Conservation (phyloP, 2,888 invertebrate genomes). For the Amblyteles armatorius region DNA sequence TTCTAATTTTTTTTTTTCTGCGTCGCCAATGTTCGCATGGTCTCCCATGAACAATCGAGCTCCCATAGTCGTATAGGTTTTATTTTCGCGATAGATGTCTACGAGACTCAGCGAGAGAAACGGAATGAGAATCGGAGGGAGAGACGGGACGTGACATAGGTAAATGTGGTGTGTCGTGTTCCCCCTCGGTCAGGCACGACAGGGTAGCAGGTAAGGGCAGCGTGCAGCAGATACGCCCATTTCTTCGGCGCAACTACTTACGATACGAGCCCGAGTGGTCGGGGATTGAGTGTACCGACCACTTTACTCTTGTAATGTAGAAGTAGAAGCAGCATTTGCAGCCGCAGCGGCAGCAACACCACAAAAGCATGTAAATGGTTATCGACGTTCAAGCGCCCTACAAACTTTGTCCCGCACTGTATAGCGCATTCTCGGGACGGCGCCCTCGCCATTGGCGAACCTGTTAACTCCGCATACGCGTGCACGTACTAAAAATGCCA, state of each 20-base stretch:
- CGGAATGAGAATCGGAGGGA: neutral
- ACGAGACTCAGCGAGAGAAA: neutral
- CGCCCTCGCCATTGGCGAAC: neutral
- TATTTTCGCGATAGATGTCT: neutral
- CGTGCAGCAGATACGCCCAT: neutral
- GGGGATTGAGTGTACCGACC: slow-evolving; percentile 22
- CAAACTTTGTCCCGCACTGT: slow-evolving; percentile 16
- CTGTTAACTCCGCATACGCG: neutral
- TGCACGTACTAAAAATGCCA: neutral
- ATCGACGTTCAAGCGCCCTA: slow-evolving; percentile 34
- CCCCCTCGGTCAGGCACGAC: neutral
- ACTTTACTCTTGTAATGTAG: slow-evolving; percentile 19
- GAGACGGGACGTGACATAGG: neutral
- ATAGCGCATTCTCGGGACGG: neutral
- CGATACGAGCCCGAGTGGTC: slow-evolving; percentile 25
- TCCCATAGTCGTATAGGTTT: neutral
- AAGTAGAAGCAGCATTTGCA: neutral
- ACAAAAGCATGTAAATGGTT: slow-evolving; percentile 38
- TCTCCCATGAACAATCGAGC: neutral
- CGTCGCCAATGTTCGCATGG: neutral
- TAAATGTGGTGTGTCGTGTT: neutral
- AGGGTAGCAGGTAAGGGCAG: neutral
- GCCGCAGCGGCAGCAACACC: slow-evolving; percentile 12
- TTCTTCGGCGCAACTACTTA: slow-evolving; percentile 43
- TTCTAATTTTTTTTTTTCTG: neutral